Evolutionary conservation across 2,888 invertebrate genomes (phyloP).

Genomic region (Mimachlamys varia): DNA sequence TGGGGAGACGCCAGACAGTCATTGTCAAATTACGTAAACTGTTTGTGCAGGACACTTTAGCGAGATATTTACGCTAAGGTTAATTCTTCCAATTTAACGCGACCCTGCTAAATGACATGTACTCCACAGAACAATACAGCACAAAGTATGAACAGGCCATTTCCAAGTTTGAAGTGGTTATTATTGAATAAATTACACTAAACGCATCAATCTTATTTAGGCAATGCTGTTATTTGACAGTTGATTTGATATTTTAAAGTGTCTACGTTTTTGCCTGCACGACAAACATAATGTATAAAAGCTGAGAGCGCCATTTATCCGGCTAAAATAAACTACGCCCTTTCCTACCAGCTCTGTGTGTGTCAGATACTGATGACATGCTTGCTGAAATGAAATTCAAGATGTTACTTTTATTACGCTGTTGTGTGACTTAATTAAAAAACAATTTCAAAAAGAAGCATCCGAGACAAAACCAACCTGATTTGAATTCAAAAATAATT

Average conservation of each 20-base stretch:
- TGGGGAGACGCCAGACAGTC: background rate
- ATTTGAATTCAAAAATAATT: too few species aligned
- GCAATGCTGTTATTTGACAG: background rate
- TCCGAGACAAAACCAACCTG: too few species aligned
- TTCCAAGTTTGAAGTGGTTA: background rate
- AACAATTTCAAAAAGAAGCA: too few species aligned
- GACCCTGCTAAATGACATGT: background rate
- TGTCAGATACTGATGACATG: too few species aligned
- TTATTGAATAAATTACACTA: background rate
- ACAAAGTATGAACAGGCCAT: background rate
- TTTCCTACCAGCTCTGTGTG: background rate
- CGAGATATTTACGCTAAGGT: background rate
- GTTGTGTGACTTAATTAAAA: too few species aligned
- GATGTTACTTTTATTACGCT: too few species aligned
- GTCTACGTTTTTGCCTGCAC: background rate
- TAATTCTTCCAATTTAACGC: slow-evolving; percentile 8
- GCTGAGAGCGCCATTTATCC: background rate
- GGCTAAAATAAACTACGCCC: background rate
- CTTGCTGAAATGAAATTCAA: too few species aligned
- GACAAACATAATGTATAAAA: background rate
- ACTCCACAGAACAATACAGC: background rate
- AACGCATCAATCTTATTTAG: background rate
- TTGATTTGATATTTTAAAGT: background rate
- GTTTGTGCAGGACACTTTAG: background rate
- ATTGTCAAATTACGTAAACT: background rate